Percentiles rank a stretch among this genome's conserved stretches.
Evolutionary conservation across 2,113 vertebrate genomes (phyloP).

Genomic region (Protomyctophum bolini): DNA sequence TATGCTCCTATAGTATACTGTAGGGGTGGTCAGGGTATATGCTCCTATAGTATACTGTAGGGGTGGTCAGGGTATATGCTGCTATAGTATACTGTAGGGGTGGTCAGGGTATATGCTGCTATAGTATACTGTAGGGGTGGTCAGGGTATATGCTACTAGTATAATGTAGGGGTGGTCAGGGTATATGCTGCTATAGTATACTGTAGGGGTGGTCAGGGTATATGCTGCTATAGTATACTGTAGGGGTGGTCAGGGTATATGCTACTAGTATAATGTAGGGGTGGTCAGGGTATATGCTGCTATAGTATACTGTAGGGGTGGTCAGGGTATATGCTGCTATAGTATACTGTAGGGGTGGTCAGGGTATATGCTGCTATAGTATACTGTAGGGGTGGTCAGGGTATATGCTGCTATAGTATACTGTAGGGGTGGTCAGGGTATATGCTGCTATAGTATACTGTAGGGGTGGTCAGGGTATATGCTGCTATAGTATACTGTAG

Average conservation of each 20-base stretch:
- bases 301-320: constrained; percentile 14
- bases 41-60: constrained; percentile 7
- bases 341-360: constrained; percentile 13
- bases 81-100: constrained; percentile 11
- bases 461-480: constrained; percentile 1
- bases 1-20: neutral
- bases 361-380: neutral
- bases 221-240: neutral
- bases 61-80: neutral
- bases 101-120: neutral
- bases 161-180: constrained; percentile 8
- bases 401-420: neutral
- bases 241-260: constrained; percentile 1
- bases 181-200: neutral
- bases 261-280: constrained; percentile 13
- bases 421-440: constrained; percentile 5
- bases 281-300: neutral
- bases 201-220: constrained; percentile 5
- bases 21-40: constrained; percentile 1
- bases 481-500: constrained; percentile 9
- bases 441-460: neutral
- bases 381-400: constrained; percentile 9
- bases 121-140: constrained; percentile 13
- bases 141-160: neutral
- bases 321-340: neutral